phyloP scores from a whole-genome alignment of 2,113 vertebrate genomes.

The Chamaea fasciata region DNA sequence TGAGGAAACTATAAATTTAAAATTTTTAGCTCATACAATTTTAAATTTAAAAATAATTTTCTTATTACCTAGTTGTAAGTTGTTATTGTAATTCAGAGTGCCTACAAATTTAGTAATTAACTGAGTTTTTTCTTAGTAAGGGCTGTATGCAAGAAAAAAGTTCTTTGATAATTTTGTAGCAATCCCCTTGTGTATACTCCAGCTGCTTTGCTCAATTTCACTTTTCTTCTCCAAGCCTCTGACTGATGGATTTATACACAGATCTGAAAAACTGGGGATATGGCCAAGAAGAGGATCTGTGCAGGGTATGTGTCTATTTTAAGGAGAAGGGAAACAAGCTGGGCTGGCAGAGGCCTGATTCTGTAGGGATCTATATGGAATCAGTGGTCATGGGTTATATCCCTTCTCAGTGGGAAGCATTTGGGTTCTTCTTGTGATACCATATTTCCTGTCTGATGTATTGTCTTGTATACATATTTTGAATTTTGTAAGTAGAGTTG shows the following conservation, averaged over 20 bases:
- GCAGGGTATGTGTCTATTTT: background rate
- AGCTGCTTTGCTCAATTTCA: conserved; percentile 17
- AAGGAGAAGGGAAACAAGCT: background rate
- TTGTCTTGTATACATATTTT: background rate
- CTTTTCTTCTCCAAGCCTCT: conserved; percentile 40
- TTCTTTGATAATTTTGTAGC: background rate
- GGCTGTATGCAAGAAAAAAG: background rate
- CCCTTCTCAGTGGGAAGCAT: background rate
- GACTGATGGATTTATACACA: conserved; percentile 34
- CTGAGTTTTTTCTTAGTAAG: background rate
- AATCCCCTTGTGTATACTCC: background rate
- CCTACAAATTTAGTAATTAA: background rate
- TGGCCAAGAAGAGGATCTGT: conserved; percentile 43
- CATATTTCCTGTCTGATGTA: background rate
- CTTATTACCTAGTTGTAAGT: background rate
- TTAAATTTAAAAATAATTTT: background rate
- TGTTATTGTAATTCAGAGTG: background rate
- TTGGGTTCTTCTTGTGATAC: background rate
- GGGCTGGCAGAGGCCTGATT: background rate
- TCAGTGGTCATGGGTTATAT: background rate
- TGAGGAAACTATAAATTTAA: background rate
- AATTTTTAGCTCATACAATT: background rate
- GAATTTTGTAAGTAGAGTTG: background rate
- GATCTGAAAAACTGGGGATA: conserved; percentile 21
- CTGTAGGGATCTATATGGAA: background rate